Evolutionary conservation across 1,140 invertebrate genomes (phyloP).

Genomic region (Ectropis grisescens): DNA sequence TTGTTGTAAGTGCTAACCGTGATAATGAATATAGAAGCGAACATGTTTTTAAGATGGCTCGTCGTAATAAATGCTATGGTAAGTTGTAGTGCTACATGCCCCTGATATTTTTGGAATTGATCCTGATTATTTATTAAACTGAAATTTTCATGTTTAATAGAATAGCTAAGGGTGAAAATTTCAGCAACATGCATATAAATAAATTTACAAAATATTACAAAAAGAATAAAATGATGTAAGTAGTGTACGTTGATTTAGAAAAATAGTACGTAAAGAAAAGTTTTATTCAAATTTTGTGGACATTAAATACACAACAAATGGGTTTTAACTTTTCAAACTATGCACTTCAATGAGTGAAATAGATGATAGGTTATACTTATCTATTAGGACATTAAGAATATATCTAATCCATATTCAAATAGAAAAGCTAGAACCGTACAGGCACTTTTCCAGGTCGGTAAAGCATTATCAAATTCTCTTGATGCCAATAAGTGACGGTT

Average conservation of each 20-base stretch:
- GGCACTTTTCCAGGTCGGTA: too few relatives aligned
- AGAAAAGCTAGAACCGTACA: too few relatives aligned
- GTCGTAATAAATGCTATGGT: constrained; percentile 41
- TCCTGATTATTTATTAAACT: background rate
- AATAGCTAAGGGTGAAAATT: background rate
- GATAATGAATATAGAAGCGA: constrained; percentile 35
- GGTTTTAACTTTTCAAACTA: too few relatives aligned
- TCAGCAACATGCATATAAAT: background rate
- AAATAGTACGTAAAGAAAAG: background rate
- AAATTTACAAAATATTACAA: too few relatives aligned
- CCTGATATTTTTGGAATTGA: background rate
- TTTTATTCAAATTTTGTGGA: too few relatives aligned
- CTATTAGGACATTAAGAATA: too few relatives aligned
- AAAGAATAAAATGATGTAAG: background rate
- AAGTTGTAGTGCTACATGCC: constrained; percentile 22
- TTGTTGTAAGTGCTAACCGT: constrained; percentile 34
- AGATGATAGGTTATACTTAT: too few relatives aligned
- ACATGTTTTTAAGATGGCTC: constrained; percentile 31
- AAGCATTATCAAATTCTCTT: too few relatives aligned
- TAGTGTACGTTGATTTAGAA: background rate
- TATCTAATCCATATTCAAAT: too few relatives aligned
- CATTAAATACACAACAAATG: too few relatives aligned
- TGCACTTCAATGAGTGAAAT: too few relatives aligned
- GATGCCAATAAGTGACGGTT: too few relatives aligned
- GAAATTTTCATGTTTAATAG: background rate